A percentile compares a stretch with the other conserved stretches of the same genome.
Evolutionary conservation across 2,888 invertebrate genomes (phyloP).

Genomic region (Chrysolina oricalcia): DNA sequence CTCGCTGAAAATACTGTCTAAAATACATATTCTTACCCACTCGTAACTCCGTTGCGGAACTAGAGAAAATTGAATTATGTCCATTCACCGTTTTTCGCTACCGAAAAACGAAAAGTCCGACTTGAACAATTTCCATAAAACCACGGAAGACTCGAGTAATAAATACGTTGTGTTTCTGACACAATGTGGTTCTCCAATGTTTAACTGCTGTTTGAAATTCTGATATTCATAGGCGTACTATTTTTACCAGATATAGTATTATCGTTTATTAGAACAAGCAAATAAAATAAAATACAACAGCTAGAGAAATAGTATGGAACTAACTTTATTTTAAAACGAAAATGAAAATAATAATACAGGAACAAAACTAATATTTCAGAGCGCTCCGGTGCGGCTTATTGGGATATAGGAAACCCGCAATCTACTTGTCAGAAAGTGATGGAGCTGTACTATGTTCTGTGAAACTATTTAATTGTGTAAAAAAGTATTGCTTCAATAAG

Average conservation of each 20-base stretch:
- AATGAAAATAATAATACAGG: too few relatives aligned
- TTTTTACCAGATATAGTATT: background rate
- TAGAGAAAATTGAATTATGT: constrained; percentile 31
- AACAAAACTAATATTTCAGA: too few relatives aligned
- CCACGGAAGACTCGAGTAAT: constrained; percentile 24
- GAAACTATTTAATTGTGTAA: too few relatives aligned
- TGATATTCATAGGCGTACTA: constrained; percentile 16
- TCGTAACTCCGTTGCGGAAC: constrained; percentile 10
- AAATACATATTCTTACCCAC: constrained; percentile 20
- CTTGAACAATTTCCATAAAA: constrained; percentile 30
- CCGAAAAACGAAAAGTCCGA: constrained; percentile 20
- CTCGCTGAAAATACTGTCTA: background rate
- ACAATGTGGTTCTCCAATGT: constrained; percentile 23
- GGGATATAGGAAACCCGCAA: too few relatives aligned
- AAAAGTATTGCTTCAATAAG: too few relatives aligned
- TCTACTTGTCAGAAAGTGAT: too few relatives aligned
- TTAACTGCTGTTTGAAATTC: constrained; percentile 32
- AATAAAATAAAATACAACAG: background rate
- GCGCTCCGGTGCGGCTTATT: too few relatives aligned
- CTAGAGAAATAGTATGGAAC: background rate
- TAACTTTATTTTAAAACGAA: too few relatives aligned
- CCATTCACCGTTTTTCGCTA: constrained; percentile 13
- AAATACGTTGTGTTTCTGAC: constrained; percentile 32
- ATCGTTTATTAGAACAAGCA: background rate
- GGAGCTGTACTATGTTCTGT: too few relatives aligned